Evolutionary conservation across 2,888 invertebrate species (phyloP), one percentile per base, ranked within the genome.

Genomic region (Caenorhabditis plicata): DNA sequence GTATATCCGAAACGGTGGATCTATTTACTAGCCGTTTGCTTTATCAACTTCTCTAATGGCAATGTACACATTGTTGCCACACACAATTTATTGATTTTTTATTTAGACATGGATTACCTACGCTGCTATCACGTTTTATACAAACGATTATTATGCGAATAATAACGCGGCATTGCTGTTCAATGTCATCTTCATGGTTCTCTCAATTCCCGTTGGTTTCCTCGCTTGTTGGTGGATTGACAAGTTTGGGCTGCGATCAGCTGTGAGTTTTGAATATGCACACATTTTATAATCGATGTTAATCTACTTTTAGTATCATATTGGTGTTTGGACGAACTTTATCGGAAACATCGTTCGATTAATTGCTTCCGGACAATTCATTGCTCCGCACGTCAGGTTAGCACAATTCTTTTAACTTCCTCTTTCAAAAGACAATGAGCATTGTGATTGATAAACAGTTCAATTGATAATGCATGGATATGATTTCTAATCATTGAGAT

Each of bases 71-170:
- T n/a, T n/a, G n/a, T n/a, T n/a, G n/a, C n/a, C n/a, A n/a, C n/a
- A n/a, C n/a, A n/a, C n/a, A n/a, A n/a, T n/a, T n/a, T n/a, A n/a
- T n/a, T n/a, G n/a, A 11, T 33, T 7, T 17, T 29, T n/a, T 26
- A 78, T 81, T 52, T 75, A 84, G 84, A 81, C 83, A 36, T 85
- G 85, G 85, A 83, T 85, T 19, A 81, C 82, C 13, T 85, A 82
- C 71, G 82, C 84, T 8, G 82, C 84, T 1, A 81, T 85, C 22
- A 82, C 84, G 23, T 83, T 82, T 63, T 75, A 80, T 15, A 81
- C 83, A 2, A 80, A 82, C 3, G 69, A 70, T 8, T 85, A 80
- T 65, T 85, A 82, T 68, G 46, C 45, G 4, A 73, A 75, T 44
- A 66, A 72, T 3, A 77, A 80, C 61, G 77, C 80, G 8, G 80